Conservation (phyloP, 2,888 invertebrate species). For the Notocelia uddmanniana region DNA sequence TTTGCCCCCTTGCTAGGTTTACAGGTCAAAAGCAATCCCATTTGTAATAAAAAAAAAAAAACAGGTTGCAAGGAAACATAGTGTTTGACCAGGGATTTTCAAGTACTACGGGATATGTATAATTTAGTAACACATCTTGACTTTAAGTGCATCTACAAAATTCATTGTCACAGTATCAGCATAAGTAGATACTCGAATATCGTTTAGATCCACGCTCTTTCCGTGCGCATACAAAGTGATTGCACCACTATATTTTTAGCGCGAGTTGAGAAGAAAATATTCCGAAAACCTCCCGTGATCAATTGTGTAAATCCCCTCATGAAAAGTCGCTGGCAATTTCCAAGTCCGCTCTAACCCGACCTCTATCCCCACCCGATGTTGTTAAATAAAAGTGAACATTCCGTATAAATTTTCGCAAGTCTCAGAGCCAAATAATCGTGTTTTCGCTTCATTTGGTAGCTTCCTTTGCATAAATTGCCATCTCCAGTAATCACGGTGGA, state of each 20-base stretch:
- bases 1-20: no score
- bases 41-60: no score
- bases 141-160: not conserved
- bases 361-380: constrained; percentile 52
- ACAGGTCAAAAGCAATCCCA: no score
- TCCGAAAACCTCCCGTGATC: constrained; percentile 1
- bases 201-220: not conserved
- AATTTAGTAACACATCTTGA: not conserved
- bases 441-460: constrained; percentile 75
- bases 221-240: not conserved
- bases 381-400: constrained; percentile 70
- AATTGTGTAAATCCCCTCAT: constrained; percentile 26
- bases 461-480: constrained; percentile 75
- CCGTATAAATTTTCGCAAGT: constrained; percentile 71
- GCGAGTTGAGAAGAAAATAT: constrained; percentile 3
- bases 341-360: constrained; percentile 45
- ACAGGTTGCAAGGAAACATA: not conserved
- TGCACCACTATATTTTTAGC: not conserved
- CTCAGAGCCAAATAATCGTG: constrained; percentile 74
- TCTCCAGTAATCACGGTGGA: constrained; percentile 65
- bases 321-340: constrained; percentile 28
- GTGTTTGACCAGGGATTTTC: not conserved
- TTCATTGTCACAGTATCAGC: not conserved
- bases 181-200: not conserved
- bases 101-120: not conserved